Percentiles rank a stretch among this genome's conserved stretches.
These are phyloP conservation scores for Papilio polytes DNA, from an alignment of 1,140 invertebrate genomes.

Conservation along the genomic window DNA sequence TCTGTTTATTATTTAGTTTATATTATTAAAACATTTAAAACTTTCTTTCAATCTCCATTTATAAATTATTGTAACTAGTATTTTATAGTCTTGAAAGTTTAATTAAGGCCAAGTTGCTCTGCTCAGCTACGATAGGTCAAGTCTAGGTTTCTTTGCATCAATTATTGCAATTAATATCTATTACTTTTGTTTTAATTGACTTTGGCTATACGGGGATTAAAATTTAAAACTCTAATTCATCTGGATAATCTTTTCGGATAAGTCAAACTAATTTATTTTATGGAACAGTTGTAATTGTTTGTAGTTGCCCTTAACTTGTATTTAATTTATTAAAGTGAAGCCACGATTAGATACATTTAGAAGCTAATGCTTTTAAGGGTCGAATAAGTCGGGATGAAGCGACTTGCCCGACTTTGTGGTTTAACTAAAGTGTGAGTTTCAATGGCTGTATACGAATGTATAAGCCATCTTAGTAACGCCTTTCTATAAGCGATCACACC, in stretches of 20 bases:
- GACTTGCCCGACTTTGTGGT: slow-evolving; percentile 12
- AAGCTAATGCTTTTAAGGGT: not conserved
- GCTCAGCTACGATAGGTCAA: not conserved
- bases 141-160: not conserved
- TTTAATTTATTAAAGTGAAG: not conserved
- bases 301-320: not conserved
- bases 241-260: too few species aligned
- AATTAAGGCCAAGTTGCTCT: not conserved
- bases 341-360: not conserved
- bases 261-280: too few species aligned
- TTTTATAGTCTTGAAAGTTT: slow-evolving; percentile 6
- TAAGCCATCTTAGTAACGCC: not conserved
- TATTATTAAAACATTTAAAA: not conserved
- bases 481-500: not conserved
- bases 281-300: not conserved
- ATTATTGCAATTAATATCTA: not conserved
- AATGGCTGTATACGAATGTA: not conserved
- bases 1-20: too few species aligned
- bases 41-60: not conserved
- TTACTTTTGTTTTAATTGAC: not conserved
- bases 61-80: not conserved
- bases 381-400: not conserved
- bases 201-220: not conserved
- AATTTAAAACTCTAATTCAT: too few species aligned
- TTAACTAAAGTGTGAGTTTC: not conserved